Evolutionary conservation across 2,888 invertebrate species (phyloP).

Genomic region (Perizoma affinitatum): DNA sequence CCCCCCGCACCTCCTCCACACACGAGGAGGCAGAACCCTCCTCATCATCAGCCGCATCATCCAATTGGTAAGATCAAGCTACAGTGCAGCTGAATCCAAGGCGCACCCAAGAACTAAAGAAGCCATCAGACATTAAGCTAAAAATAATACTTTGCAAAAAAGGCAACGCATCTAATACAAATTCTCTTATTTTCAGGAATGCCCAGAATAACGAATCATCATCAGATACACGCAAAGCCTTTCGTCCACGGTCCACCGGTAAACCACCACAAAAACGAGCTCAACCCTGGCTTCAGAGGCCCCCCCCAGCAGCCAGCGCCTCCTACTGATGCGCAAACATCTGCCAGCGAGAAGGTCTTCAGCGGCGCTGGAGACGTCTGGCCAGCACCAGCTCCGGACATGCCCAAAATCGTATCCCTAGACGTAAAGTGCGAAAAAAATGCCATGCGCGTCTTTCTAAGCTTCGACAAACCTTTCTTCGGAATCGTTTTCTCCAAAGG

Average conservation of each 20-base stretch:
- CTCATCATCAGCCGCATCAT: slow-evolving; percentile 85
- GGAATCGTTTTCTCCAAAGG: slow-evolving; percentile 98
- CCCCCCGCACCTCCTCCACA: slow-evolving; percentile 87
- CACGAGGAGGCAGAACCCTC: slow-evolving; percentile 89
- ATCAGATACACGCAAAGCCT: slow-evolving; percentile 78
- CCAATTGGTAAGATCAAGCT: slow-evolving; percentile 60
- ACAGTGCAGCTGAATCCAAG: too few species aligned
- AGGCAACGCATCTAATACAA: slow-evolving; percentile 4
- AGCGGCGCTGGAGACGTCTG: slow-evolving; percentile 89
- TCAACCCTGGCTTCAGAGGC: slow-evolving; percentile 88
- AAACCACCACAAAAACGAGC: slow-evolving; percentile 78
- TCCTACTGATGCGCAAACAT: slow-evolving; percentile 78
- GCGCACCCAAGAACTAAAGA: too few species aligned
- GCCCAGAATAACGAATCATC: slow-evolving; percentile 79
- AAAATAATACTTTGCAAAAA: background rate
- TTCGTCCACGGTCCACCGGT: slow-evolving; percentile 73
- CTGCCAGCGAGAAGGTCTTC: slow-evolving; percentile 85
- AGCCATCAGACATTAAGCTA: too few species aligned
- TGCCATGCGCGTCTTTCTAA: slow-evolving; percentile 96
- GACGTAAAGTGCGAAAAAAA: slow-evolving; percentile 98
- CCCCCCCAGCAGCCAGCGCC: slow-evolving; percentile 84
- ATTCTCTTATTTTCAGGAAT: slow-evolving; percentile 60
- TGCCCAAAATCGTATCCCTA: slow-evolving; percentile 96
- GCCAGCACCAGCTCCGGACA: slow-evolving; percentile 93
- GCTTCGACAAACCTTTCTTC: slow-evolving; percentile 96